phyloP scores from a whole-genome alignment of 1,140 invertebrate genomes.

The Drosophila navojoa region DNA sequence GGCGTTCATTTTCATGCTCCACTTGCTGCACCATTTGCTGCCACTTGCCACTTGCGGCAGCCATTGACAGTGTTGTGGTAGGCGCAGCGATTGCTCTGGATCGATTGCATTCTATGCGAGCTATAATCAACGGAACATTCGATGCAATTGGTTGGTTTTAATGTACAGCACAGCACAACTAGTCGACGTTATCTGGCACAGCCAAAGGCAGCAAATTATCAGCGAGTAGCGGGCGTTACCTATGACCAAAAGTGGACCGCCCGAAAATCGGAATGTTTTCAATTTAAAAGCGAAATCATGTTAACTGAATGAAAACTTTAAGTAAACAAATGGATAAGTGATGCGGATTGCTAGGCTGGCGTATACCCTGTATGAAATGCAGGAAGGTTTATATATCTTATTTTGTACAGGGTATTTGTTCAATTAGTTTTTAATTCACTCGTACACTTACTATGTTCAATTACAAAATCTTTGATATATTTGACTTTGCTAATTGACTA shows the following conservation, averaged over 20 bases:
- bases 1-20: constrained; percentile 49
- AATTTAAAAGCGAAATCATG: constrained; percentile 7
- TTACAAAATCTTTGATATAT: constrained; percentile 40
- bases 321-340: background rate
- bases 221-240: constrained; percentile 1
- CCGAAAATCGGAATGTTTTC: too few relatives aligned
- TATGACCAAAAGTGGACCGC: too few relatives aligned
- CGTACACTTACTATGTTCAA: background rate
- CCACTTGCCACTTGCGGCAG: constrained; percentile 39
- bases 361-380: background rate
- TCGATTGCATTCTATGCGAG: constrained; percentile 60
- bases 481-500: constrained; percentile 53
- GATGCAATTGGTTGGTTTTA: constrained; percentile 5
- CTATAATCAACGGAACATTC: constrained; percentile 57
- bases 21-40: constrained; percentile 42
- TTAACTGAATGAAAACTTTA: background rate
- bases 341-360: background rate
- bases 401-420: background rate
- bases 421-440: background rate
- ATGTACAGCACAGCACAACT: background rate
- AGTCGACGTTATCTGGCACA: constrained; percentile 11
- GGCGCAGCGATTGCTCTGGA: constrained; percentile 36
- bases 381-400: too few relatives aligned
- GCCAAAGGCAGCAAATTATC: constrained; percentile 2
- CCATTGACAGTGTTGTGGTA: constrained; percentile 42